phyloP scores from a whole-genome alignment of 2,888 invertebrate genomes.

The Dichetophora obliterata region DNA sequence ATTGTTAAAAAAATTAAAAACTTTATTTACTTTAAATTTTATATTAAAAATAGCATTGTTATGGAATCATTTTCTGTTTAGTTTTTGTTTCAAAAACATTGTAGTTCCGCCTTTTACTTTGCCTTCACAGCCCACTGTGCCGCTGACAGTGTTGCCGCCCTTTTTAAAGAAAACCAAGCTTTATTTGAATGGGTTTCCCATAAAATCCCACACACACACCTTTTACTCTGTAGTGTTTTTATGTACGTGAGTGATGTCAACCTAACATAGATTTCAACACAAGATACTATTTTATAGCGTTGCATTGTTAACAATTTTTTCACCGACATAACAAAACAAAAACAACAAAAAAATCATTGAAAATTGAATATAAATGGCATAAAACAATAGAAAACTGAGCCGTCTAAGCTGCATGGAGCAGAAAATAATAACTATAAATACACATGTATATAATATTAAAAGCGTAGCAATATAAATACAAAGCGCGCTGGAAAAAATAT shows the following conservation, averaged over 20 bases:
- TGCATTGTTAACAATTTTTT: background rate
- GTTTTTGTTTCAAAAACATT: too few species aligned
- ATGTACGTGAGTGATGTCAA: background rate
- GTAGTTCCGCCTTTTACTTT: too few species aligned
- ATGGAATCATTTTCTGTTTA: too few species aligned
- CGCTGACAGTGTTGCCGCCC: too few species aligned
- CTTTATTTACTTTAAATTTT: too few species aligned
- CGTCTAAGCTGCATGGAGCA: background rate
- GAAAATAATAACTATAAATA: background rate
- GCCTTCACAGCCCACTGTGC: too few species aligned
- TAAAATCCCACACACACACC: background rate
- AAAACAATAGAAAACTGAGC: slow-evolving; percentile 9
- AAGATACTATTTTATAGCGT: background rate
- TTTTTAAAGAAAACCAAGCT: too few species aligned
- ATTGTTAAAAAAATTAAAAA: too few species aligned
- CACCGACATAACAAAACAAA: background rate
- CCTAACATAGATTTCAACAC: background rate
- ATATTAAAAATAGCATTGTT: too few species aligned
- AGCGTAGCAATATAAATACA: too few species aligned
- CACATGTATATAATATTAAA: too few species aligned
- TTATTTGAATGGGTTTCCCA: background rate
- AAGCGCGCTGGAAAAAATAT: background rate
- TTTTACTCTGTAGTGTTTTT: background rate
- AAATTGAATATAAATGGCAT: background rate
- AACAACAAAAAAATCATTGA: background rate